Percentiles rank a stretch among this genome's conserved stretches.
Evolutionary conservation across 2,797 vertebrate genomes (phyloP).

Genomic region (Acanthurus leucopareius): DNA sequence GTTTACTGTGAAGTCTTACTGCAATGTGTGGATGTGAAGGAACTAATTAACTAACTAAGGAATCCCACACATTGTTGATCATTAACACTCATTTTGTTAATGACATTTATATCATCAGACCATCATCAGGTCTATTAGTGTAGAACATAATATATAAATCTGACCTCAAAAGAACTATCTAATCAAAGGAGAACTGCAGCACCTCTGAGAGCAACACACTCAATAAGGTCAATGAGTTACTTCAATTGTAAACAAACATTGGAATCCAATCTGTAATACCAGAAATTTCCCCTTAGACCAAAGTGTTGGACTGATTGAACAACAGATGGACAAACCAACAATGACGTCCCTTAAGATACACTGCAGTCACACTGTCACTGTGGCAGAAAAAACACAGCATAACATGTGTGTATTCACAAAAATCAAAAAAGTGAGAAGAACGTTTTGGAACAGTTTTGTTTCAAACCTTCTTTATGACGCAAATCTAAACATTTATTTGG

Average conservation of each 20-base stretch:
- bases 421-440: not conserved
- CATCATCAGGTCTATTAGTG: not conserved
- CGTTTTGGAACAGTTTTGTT: not conserved
- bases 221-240: slow-evolving; percentile 29
- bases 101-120: not conserved
- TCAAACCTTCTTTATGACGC: not conserved
- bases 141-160: not conserved
- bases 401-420: not conserved
- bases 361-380: not conserved
- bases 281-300: slow-evolving; percentile 21
- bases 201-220: not conserved
- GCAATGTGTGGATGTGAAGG: too few species aligned
- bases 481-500: not conserved
- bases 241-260: slow-evolving; percentile 37
- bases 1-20: not conserved
- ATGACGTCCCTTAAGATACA: not conserved
- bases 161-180: not conserved
- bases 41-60: not conserved
- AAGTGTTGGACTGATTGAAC: slow-evolving; percentile 18
- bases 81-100: not conserved
- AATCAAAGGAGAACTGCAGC: slow-evolving; percentile 5
- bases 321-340: slow-evolving; percentile 12
- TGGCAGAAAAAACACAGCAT: not conserved
- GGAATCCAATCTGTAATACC: slow-evolving; percentile 11
- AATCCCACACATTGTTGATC: not conserved